These are phyloP conservation scores for Trissolcus basalis DNA, from an alignment of 1,140 invertebrate genomes.

Conservation along the genomic window DNA sequence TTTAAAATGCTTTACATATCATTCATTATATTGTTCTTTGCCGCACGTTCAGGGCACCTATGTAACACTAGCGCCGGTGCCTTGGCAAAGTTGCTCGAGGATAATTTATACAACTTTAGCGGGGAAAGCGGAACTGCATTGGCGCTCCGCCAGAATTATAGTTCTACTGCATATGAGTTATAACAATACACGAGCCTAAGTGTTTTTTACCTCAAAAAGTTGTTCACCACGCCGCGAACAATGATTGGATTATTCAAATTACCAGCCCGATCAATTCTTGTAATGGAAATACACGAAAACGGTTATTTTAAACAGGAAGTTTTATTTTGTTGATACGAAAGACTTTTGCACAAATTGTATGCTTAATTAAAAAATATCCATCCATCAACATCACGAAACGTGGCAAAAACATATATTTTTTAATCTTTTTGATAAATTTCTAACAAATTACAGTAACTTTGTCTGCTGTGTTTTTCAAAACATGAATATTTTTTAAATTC, in stretches of 20 bases:
- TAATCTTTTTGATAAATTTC: too few relatives aligned
- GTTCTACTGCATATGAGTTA: conserved; percentile 55
- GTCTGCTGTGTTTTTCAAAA: too few relatives aligned
- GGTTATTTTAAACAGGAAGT: not conserved
- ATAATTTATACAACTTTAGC: conserved; percentile 49
- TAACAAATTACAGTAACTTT: too few relatives aligned
- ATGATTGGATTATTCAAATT: conserved; percentile 50
- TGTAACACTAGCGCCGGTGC: conserved; percentile 32
- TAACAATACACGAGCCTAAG: conserved; percentile 52
- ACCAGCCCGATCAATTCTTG: conserved; percentile 18
- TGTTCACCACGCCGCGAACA: conserved; percentile 21
- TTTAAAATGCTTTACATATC: too few relatives aligned
- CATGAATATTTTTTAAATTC: too few relatives aligned
- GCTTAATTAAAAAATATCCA: too few relatives aligned
- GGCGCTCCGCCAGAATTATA: conserved; percentile 42
- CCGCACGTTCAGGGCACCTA: conserved; percentile 19
- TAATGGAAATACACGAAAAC: conserved; percentile 18
- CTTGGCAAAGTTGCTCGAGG: conserved; percentile 49
- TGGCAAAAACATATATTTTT: too few relatives aligned
- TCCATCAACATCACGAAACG: too few relatives aligned
- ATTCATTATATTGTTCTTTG: too few relatives aligned
- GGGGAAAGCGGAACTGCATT: conserved; percentile 36
- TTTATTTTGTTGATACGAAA: too few relatives aligned
- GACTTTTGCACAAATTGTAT: too few relatives aligned
- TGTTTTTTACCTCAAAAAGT: conserved; percentile 52